Base-by-base conservation (phyloP, 1,140 invertebrate genomes). In the Leguminivora glycinivorella region DNA sequence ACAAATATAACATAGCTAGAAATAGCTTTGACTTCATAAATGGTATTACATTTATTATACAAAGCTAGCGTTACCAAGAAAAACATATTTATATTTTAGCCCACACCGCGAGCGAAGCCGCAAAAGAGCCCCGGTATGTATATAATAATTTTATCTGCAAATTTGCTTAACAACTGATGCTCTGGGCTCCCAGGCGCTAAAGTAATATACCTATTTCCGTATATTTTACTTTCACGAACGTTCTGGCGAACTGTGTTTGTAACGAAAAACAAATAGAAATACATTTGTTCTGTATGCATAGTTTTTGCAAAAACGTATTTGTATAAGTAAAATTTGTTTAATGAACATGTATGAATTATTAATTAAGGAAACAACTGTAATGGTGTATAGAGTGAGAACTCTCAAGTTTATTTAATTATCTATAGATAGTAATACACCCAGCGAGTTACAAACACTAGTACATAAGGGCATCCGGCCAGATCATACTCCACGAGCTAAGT, bases 91-190 rank as follows among this genome's bases (percentile, higher is more conserved):
- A 24, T 26, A 60, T 24, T 60, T 26, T 60, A 60, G 56, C 9
- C 12, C 10, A 24, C 14, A 24, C 12, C 43, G 43, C n/a, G 4
- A 47, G 43, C 43, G 43, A 17, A 5, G 4, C 43, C 43, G 43
- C 43, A 47, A 17, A n/a, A 47, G 43, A 17, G 43, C 14, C 14
- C n/a, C 43, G 43, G 43, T 47, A 47, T 47, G 17, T 17, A 10
- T 47, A 47, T 47, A 47, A 43, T 43, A 43, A 43, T 43, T 43
- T 43, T 47, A 47, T 47, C 43, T 47, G 43, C 43, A 47, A 47
- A 47, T 47, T 47, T 47, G 43, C 43, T 47, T 17, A 47, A 47
- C 43, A 47, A 47, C 43, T 47, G 43, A 47, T 47, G 43, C 43
- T 47, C 14, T 17, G 43, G n/a, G 43, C 43, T 47, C 43, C 43